Evolutionary conservation across 2,113 vertebrate species (phyloP), one percentile per base, ranked within the genome.

Genomic region (Pollachius pollachius): DNA sequence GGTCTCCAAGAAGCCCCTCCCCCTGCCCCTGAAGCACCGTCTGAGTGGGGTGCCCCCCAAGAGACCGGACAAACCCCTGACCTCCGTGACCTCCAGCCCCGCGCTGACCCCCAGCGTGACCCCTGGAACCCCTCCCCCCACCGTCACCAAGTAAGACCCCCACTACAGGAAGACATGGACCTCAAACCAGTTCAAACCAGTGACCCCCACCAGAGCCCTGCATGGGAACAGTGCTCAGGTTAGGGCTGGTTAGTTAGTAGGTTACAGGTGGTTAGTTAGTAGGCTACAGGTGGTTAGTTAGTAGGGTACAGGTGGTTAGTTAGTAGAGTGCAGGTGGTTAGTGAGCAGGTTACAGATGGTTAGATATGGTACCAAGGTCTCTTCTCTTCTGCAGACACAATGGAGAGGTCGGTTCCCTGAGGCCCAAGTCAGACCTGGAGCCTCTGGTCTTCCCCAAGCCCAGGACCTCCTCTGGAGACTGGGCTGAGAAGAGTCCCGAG

Each of bases 1-100:
- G 73, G 95, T 96, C 65, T 96, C 95, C 70, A 98, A 99, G 91
- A 99, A 99, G 65, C 96, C 96, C 0, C 72, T 90, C 72, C 95
- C 91, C 41, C 94, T 90, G 75, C 94, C 95, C 23, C 92, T 89
- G 72, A 98, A 96, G 90, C 81, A 80, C 76, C 82, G 90, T 79
- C 85, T 91, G 17, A 92, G 71, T 21, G 69, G 75, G 3, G 30
- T 93, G 58, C 94, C 92, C 37, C 93, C 94, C 17, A 98, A 94
- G 84, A 91, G 94, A 76, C 95, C 94, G 0, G 96, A 98, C 62
- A 98, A 98, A 81, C 95, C 95, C 72, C 85, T 91, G 4, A 72
- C 91, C 68, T 90, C 94, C 12, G 92, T 34, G 30, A 34, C 94
- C 0, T 62, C 91, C 79, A 76, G 62, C 66, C 67, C 83, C 23